Evolutionary conservation across 2,888 invertebrate species (phyloP), one percentile per base, ranked within the genome.

Genomic region (Cyrtodaria siliqua): DNA sequence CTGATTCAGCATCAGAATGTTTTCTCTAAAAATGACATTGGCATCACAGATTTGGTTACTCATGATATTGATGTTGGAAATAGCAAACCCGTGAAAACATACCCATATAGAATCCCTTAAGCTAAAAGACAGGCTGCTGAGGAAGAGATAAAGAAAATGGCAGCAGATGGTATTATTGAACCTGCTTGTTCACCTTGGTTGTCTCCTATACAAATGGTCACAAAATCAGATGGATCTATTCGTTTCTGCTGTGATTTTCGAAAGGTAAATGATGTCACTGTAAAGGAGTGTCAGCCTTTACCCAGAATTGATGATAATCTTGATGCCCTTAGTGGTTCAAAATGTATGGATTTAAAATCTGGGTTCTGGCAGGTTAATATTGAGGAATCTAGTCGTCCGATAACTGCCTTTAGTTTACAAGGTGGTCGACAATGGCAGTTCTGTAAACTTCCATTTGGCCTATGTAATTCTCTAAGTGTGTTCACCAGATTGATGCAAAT

Each of bases 261-360:
- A 9, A 20, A 62, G 0, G 9, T 83, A 9, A 85, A 85, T 69
- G 69, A 70, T 2, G 23, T 71, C 12, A 82, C 79, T 4, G 53
- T 74, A 18, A 79, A 72, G 29, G 83, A 85, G 68, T 70, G 52
- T 8, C 71, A 82, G 42, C 77, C 76, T 6, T 50, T 85, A 12
- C 82, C 82, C 14, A 79, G 79, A 62, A 84, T 77, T 33, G 79
- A 84, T 61, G 79, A 81, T 44, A 77, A 55, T 70, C 50, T 82
- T 8, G 72, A 82, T 16, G 44, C 44, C 6, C 44, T 44, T 18
- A 18, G n/a, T 18, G 44, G 44, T 44, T 38, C 74, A 1, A 66
- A 56, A 18, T 75, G 29, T 49, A 50, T 81, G 14, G 83, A 83
- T 29, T 33, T 79, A 20, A 63, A 63, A 14, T 60, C 47, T 12